A percentile compares a stretch with the other conserved stretches of the same genome.
Evolutionary conservation across 2,888 invertebrate species (phyloP).

Genomic region (Troides helena): DNA sequence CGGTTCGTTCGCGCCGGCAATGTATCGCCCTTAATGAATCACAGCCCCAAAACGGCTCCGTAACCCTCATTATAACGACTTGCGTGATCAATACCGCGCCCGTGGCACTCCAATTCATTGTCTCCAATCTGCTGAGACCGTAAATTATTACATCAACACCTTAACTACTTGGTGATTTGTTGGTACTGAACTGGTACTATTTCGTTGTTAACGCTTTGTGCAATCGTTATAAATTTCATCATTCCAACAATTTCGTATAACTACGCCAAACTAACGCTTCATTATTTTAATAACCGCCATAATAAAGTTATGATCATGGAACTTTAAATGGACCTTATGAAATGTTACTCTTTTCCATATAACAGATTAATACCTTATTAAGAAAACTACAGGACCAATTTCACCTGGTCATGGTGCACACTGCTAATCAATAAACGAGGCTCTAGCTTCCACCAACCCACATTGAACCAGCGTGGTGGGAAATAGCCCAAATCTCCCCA

Average conservation of each 20-base stretch:
- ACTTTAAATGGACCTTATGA: no score
- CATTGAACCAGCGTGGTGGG: no score
- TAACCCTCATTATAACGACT: slow-evolving; percentile 59
- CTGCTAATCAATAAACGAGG: no score
- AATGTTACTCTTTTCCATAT: no score
- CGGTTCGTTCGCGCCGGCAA: slow-evolving; percentile 43
- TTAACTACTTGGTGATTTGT: slow-evolving; percentile 26
- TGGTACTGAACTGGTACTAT: slow-evolving; percentile 12
- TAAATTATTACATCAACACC: slow-evolving; percentile 30
- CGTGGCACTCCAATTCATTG: slow-evolving; percentile 27
- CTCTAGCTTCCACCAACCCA: no score
- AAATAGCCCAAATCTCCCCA: no score
- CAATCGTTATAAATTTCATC: slow-evolving; percentile 19
- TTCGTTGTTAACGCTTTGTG: slow-evolving; percentile 9
- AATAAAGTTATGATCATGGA: background rate
- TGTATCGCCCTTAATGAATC: slow-evolving; percentile 69
- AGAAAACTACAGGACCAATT: no score
- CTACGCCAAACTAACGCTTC: background rate
- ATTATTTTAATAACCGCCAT: background rate
- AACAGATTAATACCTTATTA: no score
- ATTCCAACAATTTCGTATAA: background rate
- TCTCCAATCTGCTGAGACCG: slow-evolving; percentile 24
- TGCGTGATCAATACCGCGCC: slow-evolving; percentile 55
- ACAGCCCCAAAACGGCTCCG: slow-evolving; percentile 56
- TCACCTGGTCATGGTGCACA: no score